Base-by-base conservation (phyloP, 2,888 invertebrate genomes). In the Arge pagana region DNA sequence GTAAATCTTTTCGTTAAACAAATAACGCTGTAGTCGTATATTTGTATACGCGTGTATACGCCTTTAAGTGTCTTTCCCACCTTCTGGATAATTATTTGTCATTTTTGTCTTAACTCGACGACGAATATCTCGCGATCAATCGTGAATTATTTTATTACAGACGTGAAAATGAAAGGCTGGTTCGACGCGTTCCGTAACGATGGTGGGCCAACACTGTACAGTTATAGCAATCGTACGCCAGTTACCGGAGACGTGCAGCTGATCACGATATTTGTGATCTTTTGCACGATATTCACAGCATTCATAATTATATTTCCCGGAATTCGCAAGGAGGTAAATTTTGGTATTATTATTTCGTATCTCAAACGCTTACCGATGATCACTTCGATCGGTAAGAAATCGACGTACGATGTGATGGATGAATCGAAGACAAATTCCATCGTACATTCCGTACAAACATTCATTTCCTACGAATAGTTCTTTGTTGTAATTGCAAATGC, bases 301-400 rank as follows among this genome's bases (percentile, higher is more conserved):
- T 97, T 98, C 80, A 85, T 96, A 71, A 89, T 96, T 72, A 90
- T 98, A 72, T 92, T 97, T 79, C 97, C 97, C 48, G 98, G 98
- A 60, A 90, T 94, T 70, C 83, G 94, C 71, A 94, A 93, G 82
- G 91, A 94, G 88, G 93, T 93, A 76, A 81, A 5, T 18, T 3
- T 8, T 26, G 28, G 28, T 26, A n/a, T 10, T 26, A 10, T 26
- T 26, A 3, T 26, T 26, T 3, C 28, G 8, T 26, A 26, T 10
- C n/a, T 26, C n/a, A n/a, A n/a, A n/a, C n/a, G n/a, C n/a, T n/a
- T n/a, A n/a, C n/a, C n/a, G n/a, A n/a, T n/a, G n/a, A n/a, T n/a
- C n/a, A n/a, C n/a, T n/a, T n/a, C n/a, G n/a, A n/a, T n/a, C n/a
- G n/a, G n/a, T n/a, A n/a, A n/a, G n/a, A n/a, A n/a, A n/a, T n/a